These are phyloP conservation scores for Plagodis pulveraria DNA, from an alignment of 2,888 invertebrate genomes.

Conservation along the genomic window DNA sequence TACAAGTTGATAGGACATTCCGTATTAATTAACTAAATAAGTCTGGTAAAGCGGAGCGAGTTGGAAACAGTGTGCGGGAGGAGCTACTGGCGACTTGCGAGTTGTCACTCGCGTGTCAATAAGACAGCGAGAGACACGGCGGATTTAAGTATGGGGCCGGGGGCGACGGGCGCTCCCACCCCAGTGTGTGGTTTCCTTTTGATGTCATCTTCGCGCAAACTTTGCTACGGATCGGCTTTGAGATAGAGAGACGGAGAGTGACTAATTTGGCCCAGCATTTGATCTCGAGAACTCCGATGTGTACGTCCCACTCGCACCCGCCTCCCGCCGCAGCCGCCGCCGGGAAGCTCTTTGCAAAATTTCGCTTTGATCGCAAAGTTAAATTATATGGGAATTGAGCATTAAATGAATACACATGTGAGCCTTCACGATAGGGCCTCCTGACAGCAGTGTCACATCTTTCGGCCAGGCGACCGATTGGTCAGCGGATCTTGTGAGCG, in stretches of 20 bases:
- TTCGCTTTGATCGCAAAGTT: constrained; percentile 85
- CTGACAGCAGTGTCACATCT: constrained; percentile 26
- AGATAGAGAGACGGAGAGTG: constrained; percentile 86
- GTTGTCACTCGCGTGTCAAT: constrained; percentile 84
- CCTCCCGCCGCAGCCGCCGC: constrained; percentile 66
- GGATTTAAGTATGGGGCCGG: constrained; percentile 79
- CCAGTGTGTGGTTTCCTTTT: constrained; percentile 85
- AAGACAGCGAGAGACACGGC: constrained; percentile 81
- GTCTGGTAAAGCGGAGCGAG: constrained; percentile 75
- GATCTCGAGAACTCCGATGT: constrained; percentile 80
- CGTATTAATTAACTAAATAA: constrained; percentile 85
- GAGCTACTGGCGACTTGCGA: constrained; percentile 71
- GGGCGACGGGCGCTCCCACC: constrained; percentile 69
- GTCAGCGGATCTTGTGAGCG: constrained; percentile 45
- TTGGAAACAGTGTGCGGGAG: constrained; percentile 64
- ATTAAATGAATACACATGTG: constrained; percentile 83
- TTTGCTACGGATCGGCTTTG: constrained; percentile 86
- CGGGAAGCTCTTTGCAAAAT: constrained; percentile 84
- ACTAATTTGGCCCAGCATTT: constrained; percentile 86
- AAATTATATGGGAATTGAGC: constrained; percentile 85
- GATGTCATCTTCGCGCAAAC: constrained; percentile 86
- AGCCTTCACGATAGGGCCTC: constrained; percentile 29
- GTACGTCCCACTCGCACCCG: constrained; percentile 77
- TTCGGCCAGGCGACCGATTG: constrained; percentile 31
- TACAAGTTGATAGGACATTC: constrained; percentile 81